These are phyloP conservation scores for Drosophila kanapiae DNA, from an alignment of 1,140 invertebrate species.

Conservation along the genomic window DNA sequence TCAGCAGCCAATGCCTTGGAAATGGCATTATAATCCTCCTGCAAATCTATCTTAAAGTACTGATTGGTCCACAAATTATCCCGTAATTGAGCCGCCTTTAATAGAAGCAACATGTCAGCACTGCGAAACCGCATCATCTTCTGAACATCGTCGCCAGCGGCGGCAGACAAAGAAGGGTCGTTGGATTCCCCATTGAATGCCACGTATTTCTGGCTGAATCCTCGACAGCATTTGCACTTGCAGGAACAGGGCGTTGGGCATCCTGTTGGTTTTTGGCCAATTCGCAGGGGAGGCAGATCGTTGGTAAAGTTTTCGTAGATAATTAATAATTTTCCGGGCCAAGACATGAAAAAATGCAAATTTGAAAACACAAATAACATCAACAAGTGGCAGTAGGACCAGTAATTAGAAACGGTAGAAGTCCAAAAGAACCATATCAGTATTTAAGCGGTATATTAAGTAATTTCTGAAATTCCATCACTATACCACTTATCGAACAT, in stretches of 20 bases:
- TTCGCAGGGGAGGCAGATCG: constrained; percentile 1
- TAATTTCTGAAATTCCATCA: background rate
- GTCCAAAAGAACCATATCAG: background rate
- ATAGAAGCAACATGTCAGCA: constrained; percentile 34
- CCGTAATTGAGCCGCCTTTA: constrained; percentile 24
- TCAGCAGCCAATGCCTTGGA: background rate
- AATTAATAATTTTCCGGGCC: constrained; percentile 38
- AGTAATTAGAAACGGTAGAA: background rate
- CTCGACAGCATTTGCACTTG: constrained; percentile 49
- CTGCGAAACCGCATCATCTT: constrained; percentile 53
- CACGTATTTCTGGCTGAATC: constrained; percentile 43
- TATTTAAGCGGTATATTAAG: background rate
- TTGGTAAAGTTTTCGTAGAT: constrained; percentile 38
- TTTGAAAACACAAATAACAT: constrained; percentile 33
- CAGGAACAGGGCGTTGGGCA: constrained; percentile 27
- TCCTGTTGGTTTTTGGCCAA: background rate
- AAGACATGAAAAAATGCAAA: constrained; percentile 34
- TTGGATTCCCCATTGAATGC: constrained; percentile 36
- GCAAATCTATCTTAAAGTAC: constrained; percentile 33
- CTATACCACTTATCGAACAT: background rate
- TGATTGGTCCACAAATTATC: constrained; percentile 54
- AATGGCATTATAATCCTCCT: constrained; percentile 24
- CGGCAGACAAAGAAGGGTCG: background rate
- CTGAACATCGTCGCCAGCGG: constrained; percentile 21
- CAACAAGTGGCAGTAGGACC: constrained; percentile 24